Percentiles rank a stretch among this genome's conserved stretches.
Conservation (phyloP, 2,113 vertebrate genomes). For the Myocastor coypus region DNA sequence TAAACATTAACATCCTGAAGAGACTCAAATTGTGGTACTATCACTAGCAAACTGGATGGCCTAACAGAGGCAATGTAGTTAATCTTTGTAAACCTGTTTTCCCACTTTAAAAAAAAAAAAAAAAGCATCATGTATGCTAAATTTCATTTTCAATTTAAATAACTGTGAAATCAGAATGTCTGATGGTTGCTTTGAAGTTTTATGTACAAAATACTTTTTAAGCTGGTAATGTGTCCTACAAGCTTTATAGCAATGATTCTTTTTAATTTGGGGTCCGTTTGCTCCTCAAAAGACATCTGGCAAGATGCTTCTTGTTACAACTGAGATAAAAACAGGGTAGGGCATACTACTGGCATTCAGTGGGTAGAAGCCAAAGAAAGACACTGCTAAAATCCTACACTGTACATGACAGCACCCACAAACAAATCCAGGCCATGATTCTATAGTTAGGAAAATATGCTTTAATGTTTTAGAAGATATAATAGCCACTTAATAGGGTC, state of each 20-base stretch:
- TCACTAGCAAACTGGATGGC: neutral
- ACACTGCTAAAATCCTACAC: neutral
- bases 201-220: neutral
- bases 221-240: neutral
- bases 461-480: neutral
- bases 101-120: neutral
- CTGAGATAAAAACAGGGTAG: neutral
- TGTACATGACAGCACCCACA: neutral
- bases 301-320: neutral
- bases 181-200: neutral
- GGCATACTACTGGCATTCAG: neutral
- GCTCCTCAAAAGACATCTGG: neutral
- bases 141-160: neutral
- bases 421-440: neutral
- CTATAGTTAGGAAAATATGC: neutral
- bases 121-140: neutral
- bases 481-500: neutral
- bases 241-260: neutral
- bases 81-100: neutral
- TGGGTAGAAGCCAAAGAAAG: neutral
- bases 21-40: neutral
- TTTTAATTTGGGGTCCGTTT: neutral
- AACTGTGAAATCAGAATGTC: conserved; percentile 16
- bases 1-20: neutral
- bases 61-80: conserved; percentile 1